Evolutionary conservation across 2,888 invertebrate species (phyloP), one percentile per base, ranked within the genome.

Genomic region (Ditula angustiorana): DNA sequence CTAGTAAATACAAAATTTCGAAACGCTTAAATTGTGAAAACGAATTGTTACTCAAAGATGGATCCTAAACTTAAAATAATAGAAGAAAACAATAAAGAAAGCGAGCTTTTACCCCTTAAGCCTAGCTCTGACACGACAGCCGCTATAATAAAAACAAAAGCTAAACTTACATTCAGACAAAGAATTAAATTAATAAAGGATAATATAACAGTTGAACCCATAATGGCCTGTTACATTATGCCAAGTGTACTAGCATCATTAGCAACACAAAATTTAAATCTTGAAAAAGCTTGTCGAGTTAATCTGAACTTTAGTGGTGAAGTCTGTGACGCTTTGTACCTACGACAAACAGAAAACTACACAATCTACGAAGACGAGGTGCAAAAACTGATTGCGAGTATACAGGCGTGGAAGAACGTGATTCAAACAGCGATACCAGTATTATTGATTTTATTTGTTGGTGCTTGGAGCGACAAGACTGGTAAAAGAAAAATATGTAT

Each of bases 281-380:
- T 96, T 70, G 97, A 97, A 85, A 97, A 97, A 81, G 97, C 97
- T 0, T 97, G 97, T 78, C 90, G 96, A 47, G 97, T 97, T 0
- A 97, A 97, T 81, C 91, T 97, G 67, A 94, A 93, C 28, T 96
- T 95, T 74, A 93, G 95, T 3, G 91, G 93, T 41, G 94, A 95
- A 75, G 93, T 97, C 10, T 97, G 97, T 80, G 95, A 95, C 69
- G 97, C 97, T 0, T 84, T 97, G 5, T 95, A 95, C 33, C 90
- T 94, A 21, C 93, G 97, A 70, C 93, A 96, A 69, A 97, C 96
- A 0, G 94, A 94, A 71, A 93, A 93, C 70, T 93, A 92, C 68
- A 90, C 85, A 10, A 80, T 87, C 30, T 92, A 95, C 69, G 95
- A 95, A 79, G 92, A 93, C 67, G 88, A 94, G 58, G 95, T 96